Conservation (phyloP, 2,888 invertebrate species). For the Theodoxus fluviatilis region DNA sequence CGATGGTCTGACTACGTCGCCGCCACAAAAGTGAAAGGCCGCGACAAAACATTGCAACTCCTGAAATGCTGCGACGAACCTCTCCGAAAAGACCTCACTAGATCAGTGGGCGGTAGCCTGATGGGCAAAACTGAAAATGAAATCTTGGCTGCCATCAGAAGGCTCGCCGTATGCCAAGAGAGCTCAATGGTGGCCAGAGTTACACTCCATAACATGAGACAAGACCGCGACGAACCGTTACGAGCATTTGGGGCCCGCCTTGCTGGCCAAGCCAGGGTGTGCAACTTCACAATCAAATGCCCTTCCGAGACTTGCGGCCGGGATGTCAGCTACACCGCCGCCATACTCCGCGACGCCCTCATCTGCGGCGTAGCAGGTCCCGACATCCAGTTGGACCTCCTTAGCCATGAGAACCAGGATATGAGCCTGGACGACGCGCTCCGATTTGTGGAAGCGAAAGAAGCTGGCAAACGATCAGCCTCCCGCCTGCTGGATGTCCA, state of each 20-base stretch:
- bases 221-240: slow-evolving; percentile 20
- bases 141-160: slow-evolving; percentile 32
- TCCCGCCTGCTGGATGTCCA: not conserved
- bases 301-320: not conserved
- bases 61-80: slow-evolving; percentile 39
- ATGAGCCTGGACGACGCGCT: slow-evolving; percentile 9
- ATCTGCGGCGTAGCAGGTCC: slow-evolving; percentile 5
- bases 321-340: not conserved
- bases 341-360: slow-evolving; percentile 20
- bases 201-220: slow-evolving; percentile 30
- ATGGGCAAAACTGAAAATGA: slow-evolving; percentile 30
- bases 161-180: slow-evolving; percentile 36
- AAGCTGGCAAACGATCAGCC: slow-evolving; percentile 18
- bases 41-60: slow-evolving; percentile 34
- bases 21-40: slow-evolving; percentile 34
- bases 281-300: slow-evolving; percentile 3
- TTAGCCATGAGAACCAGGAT: slow-evolving; percentile 11
- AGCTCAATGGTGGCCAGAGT: slow-evolving; percentile 37
- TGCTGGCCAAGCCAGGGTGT: slow-evolving; percentile 16
- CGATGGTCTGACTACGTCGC: slow-evolving; percentile 37
- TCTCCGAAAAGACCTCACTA: slow-evolving; percentile 34
- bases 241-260: slow-evolving; percentile 21
- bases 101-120: slow-evolving; percentile 30
- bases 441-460: slow-evolving; percentile 17
- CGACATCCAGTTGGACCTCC: slow-evolving; percentile 20